A percentile compares a stretch with the other conserved stretches of the same genome.
These are phyloP conservation scores for rabbit (Oryctolagus cuniculus) DNA, from an alignment of 2,113 vertebrate genomes.

Conservation along the genomic window DNA sequence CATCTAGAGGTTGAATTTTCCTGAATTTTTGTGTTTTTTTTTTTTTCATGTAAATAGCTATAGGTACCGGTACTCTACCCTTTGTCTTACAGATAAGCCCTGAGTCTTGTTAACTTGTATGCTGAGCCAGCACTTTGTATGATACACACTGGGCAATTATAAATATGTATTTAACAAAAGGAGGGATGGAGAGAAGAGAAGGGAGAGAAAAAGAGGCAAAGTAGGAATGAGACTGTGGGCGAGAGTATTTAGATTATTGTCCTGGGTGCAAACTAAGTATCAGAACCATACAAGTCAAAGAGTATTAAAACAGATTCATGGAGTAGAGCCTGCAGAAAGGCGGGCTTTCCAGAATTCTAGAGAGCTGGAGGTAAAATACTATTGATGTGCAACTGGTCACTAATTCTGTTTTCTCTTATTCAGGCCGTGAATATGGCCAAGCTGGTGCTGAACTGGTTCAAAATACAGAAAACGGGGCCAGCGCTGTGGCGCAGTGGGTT, in stretches of 20 bases:
- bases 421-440: not conserved
- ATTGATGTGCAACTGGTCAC: not conserved
- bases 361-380: slow-evolving; percentile 12
- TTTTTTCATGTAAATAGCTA: not conserved
- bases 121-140: not conserved
- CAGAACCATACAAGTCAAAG: not conserved
- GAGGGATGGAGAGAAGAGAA: not conserved
- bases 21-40: not conserved
- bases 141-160: not conserved
- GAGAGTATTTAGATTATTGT: not conserved
- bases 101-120: slow-evolving; percentile 4
- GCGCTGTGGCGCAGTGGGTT: no score
- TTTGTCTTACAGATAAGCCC: slow-evolving; percentile 1
- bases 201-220: not conserved
- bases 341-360: slow-evolving; percentile 2
- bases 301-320: not conserved
- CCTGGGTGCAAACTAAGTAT: not conserved
- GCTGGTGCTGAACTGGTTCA: not conserved
- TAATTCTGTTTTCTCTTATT: not conserved
- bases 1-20: not conserved
- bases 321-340: not conserved
- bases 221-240: not conserved
- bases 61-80: not conserved
- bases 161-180: not conserved
- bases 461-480: not conserved